A percentile compares a stretch with the other conserved stretches of the same genome.
Conservation (phyloP, 1,140 invertebrate species). For the Polyergus mexicanus region DNA sequence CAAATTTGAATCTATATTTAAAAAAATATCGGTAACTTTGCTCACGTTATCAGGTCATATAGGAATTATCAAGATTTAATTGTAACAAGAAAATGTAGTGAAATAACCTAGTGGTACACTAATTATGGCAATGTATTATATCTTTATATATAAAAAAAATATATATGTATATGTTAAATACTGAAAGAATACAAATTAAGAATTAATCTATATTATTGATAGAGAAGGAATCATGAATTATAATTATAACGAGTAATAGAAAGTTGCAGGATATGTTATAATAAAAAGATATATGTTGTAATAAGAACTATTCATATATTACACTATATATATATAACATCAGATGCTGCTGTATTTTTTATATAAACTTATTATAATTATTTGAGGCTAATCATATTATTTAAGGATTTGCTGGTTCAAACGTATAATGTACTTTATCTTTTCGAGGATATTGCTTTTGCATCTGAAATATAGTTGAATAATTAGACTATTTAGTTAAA, state of each 20-base stretch:
- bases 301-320: conserved; percentile 23
- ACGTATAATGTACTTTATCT: conserved; percentile 65
- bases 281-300: conserved; percentile 2
- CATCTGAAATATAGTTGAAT: conserved; percentile 57
- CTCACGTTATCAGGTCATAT: background rate
- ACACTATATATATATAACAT: conserved; percentile 20
- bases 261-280: background rate
- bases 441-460: conserved; percentile 45
- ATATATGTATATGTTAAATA: background rate
- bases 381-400: background rate
- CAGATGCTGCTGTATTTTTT: background rate
- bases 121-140: background rate
- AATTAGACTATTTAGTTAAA: background rate
- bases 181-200: too few species aligned
- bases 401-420: conserved; percentile 52
- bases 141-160: background rate
- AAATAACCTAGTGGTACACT: background rate
- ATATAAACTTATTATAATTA: conserved; percentile 5
- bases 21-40: background rate
- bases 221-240: background rate
- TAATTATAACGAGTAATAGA: conserved; percentile 1
- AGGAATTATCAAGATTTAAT: background rate
- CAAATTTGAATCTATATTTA: background rate
- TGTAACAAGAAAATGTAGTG: background rate
- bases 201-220: background rate